phyloP scores from a whole-genome alignment of 2,888 invertebrate genomes.

The Invenusta paracnida region DNA sequence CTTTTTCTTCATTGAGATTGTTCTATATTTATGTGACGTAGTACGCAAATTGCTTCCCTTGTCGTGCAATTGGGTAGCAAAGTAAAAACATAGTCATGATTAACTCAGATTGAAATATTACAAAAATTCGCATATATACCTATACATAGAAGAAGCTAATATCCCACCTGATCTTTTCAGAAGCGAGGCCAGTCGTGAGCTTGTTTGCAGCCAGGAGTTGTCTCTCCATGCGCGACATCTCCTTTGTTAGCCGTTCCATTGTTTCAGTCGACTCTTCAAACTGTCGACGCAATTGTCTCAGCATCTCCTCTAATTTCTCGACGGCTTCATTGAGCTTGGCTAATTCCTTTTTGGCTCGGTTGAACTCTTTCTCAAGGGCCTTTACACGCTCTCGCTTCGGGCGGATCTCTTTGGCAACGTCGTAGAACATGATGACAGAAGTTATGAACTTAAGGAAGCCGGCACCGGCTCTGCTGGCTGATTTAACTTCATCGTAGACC shows the following conservation, averaged over 20 bases:
- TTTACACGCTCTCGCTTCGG: slow-evolving; percentile 44
- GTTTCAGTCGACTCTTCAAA: slow-evolving; percentile 42
- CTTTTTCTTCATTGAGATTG: no score
- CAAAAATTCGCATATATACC: no score
- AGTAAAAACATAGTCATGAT: no score
- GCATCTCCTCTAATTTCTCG: slow-evolving; percentile 40
- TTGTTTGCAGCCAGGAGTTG: slow-evolving; percentile 40
- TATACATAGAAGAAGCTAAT: no score
- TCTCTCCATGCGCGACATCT: slow-evolving; percentile 33
- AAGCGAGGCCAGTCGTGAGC: slow-evolving; percentile 44
- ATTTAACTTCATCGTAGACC: slow-evolving; percentile 70
- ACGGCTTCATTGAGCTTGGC: slow-evolving; percentile 43
- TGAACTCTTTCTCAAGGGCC: slow-evolving; percentile 40
- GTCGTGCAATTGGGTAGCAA: no score
- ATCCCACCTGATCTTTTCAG: slow-evolving; percentile 41
- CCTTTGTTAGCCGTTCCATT: slow-evolving; percentile 41
- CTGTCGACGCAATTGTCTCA: slow-evolving; percentile 32
- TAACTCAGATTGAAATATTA: no score
- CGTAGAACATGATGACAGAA: slow-evolving; percentile 76
- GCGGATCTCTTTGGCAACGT: slow-evolving; percentile 70
- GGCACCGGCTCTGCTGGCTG: slow-evolving; percentile 75
- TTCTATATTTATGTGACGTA: no score
- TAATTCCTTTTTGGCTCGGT: slow-evolving; percentile 42
- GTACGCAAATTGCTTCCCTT: no score
- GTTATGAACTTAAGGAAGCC: slow-evolving; percentile 74